phyloP scores from a whole-genome alignment of 2,797 vertebrate genomes.

The Streptopelia turtur region DNA sequence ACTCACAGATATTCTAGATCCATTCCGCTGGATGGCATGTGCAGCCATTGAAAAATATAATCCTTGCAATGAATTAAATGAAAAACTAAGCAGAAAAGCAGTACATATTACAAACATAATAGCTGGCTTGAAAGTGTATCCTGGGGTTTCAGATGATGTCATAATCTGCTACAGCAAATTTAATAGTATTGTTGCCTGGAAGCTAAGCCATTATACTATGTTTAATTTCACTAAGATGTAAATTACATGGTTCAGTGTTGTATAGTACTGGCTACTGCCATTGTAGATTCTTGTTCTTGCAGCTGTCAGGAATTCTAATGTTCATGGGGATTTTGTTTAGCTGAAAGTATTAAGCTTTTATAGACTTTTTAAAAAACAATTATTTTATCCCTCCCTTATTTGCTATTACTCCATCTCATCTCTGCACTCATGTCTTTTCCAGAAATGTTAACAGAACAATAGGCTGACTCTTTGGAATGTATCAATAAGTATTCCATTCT shows the following conservation, averaged over 20 bases:
- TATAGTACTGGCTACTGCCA: conserved; percentile 71
- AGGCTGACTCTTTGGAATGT: background rate
- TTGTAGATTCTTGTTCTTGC: conserved; percentile 67
- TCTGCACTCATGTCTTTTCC: background rate
- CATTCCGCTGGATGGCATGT: background rate
- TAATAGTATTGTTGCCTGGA: conserved; percentile 80
- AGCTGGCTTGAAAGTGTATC: conserved; percentile 70
- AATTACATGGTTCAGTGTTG: conserved; percentile 77
- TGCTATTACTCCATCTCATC: background rate
- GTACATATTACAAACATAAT: conserved; percentile 71
- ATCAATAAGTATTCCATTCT: background rate
- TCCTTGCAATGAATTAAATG: conserved; percentile 72
- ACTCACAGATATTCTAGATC: conserved; percentile 6
- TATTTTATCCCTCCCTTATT: conserved; percentile 33
- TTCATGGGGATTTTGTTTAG: conserved; percentile 71
- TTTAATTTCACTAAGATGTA: conserved; percentile 85
- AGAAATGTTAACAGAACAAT: background rate
- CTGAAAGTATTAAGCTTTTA: conserved; percentile 50
- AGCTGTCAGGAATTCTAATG: conserved; percentile 70
- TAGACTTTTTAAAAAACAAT: background rate
- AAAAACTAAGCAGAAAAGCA: conserved; percentile 75
- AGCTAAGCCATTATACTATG: conserved; percentile 78
- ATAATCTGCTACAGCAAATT: conserved; percentile 80
- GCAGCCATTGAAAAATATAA: conserved; percentile 39
- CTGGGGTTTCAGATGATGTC: conserved; percentile 82